These are phyloP conservation scores for Rhizomys pruinosus DNA, from an alignment of 2,113 vertebrate genomes.

Conservation along the genomic window DNA sequence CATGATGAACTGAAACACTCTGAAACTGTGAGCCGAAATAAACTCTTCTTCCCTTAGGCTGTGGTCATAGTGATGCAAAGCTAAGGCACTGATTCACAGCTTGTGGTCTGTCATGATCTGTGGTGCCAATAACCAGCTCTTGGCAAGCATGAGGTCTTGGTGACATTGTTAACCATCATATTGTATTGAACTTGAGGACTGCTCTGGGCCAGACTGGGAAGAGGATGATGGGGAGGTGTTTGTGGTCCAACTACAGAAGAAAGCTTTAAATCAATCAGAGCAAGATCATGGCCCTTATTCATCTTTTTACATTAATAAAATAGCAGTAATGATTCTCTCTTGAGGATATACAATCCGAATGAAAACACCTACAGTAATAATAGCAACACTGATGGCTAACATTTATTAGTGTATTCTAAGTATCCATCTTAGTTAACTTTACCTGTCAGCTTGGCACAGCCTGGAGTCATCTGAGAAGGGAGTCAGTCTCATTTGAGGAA, in stretches of 20 bases:
- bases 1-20: too few species aligned
- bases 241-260: not conserved
- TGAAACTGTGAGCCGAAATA: too few species aligned
- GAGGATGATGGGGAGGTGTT: not conserved
- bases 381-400: not conserved
- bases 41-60: too few species aligned
- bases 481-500: too few species aligned
- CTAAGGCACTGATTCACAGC: not conserved
- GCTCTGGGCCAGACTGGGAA: not conserved
- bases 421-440: not conserved
- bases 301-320: not conserved
- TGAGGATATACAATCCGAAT: not conserved
- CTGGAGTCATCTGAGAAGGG: not conserved
- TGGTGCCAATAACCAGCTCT: not conserved
- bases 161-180: not conserved
- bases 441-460: not conserved
- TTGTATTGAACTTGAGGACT: not conserved
- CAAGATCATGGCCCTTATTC: not conserved
- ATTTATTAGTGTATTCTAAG: not conserved
- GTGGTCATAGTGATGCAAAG: too few species aligned
- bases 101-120: not conserved
- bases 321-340: not conserved
- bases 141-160: not conserved
- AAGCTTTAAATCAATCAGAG: not conserved
- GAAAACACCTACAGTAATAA: not conserved